Conservation (phyloP, 2,888 invertebrate genomes). For the Nomada ferruginata region DNA sequence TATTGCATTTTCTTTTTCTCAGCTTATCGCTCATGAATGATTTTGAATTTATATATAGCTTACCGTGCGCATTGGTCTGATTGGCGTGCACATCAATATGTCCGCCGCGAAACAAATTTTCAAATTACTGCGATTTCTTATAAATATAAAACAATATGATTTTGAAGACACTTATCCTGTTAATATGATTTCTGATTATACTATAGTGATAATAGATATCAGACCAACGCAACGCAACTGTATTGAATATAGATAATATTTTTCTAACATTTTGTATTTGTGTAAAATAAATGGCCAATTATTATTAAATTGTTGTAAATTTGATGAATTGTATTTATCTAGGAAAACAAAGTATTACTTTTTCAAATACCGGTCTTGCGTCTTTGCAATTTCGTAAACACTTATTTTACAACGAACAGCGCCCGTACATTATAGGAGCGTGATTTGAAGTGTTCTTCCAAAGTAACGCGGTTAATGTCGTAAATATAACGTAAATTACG, state of each 20-base stretch:
- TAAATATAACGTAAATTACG: conserved; percentile 13
- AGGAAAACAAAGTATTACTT: neutral
- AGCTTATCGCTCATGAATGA: neutral
- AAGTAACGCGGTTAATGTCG: conserved; percentile 14
- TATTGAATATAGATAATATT: neutral
- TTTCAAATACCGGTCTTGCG: neutral
- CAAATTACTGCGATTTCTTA: neutral
- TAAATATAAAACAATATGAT: neutral
- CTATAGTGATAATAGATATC: neutral
- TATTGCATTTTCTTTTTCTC: neutral
- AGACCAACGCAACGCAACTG: too few relatives aligned
- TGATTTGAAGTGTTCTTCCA: neutral
- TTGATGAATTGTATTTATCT: neutral
- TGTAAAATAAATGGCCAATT: neutral
- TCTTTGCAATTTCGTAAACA: neutral
- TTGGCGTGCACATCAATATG: conserved; percentile 40
- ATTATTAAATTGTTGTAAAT: neutral
- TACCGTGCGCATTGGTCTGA: conserved; percentile 8
- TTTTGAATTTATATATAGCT: conserved; percentile 50
- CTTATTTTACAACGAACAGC: neutral
- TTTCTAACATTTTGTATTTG: neutral
- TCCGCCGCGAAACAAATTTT: conserved; percentile 34
- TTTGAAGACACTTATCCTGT: neutral
- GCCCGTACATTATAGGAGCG: neutral
- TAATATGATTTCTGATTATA: neutral